These are phyloP conservation scores for Drosophila insularis DNA, from an alignment of 1,140 invertebrate genomes.

Conservation along the genomic window DNA sequence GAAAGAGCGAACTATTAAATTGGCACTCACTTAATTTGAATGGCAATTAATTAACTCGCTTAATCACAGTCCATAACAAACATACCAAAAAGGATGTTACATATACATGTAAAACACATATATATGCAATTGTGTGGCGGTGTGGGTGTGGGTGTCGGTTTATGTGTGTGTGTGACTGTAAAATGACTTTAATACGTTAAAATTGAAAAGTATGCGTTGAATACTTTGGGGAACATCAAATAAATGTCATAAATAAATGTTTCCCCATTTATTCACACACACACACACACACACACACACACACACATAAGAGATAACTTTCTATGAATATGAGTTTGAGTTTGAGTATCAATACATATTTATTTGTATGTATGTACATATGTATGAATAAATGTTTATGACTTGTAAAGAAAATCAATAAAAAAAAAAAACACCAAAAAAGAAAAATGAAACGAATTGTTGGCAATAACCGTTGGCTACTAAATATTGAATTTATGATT, in stretches of 20 bases:
- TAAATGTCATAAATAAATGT: conserved; percentile 12
- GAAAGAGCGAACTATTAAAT: background rate
- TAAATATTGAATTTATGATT: conserved; percentile 8
- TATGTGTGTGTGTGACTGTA: background rate
- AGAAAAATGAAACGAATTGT: background rate
- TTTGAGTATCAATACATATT: too few relatives aligned
- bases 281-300: background rate
- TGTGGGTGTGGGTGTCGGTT: too few relatives aligned
- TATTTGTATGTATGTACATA: too few relatives aligned
- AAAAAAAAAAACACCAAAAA: conserved; percentile 3
- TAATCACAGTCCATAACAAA: conserved; percentile 1
- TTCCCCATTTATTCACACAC: background rate
- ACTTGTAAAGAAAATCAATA: conserved; percentile 9
- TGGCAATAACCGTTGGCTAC: background rate
- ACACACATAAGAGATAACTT: background rate
- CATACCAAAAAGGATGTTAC: background rate
- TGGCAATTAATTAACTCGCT: conserved; percentile 16
- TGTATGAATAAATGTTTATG: background rate
- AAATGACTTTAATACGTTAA: background rate
- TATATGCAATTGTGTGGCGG: background rate
- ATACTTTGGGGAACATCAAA: background rate
- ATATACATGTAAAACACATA: background rate
- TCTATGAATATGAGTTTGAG: background rate
- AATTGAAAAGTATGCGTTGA: background rate
- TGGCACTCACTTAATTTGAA: conserved; percentile 16